Conservation (phyloP, 2,113 vertebrate species). For the Onychorhynchus coronatus region DNA sequence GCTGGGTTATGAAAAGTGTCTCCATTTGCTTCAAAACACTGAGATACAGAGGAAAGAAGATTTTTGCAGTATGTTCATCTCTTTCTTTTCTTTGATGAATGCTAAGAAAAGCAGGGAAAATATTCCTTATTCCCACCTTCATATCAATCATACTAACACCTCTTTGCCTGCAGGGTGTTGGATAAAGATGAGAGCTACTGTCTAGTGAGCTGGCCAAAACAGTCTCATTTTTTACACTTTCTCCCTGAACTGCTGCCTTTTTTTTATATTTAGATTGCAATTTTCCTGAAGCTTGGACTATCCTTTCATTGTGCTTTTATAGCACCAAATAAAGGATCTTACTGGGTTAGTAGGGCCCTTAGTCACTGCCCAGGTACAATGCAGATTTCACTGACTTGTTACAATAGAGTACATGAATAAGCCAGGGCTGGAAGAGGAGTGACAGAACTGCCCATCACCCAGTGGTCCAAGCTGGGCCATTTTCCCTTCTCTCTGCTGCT, state of each 20-base stretch:
- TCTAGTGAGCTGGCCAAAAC: neutral
- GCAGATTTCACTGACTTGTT: neutral
- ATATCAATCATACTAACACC: neutral
- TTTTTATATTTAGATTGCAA: neutral
- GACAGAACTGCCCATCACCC: neutral
- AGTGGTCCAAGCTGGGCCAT: neutral
- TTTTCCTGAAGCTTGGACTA: neutral
- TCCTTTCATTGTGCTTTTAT: neutral
- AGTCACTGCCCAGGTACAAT: neutral
- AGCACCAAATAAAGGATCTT: neutral
- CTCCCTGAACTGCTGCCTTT: neutral
- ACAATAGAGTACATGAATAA: neutral
- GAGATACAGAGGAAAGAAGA: neutral
- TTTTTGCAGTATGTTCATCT: neutral
- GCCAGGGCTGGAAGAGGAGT: neutral
- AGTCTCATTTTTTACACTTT: neutral
- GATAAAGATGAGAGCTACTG: neutral
- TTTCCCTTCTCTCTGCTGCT: neutral
- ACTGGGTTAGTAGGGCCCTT: neutral
- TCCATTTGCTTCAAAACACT: neutral
- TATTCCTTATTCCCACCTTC: neutral
- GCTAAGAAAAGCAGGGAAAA: neutral
- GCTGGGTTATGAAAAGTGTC: neutral
- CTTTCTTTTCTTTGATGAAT: neutral
- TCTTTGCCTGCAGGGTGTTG: neutral